Evolutionary conservation across 2,888 invertebrate species (phyloP).

Genomic region (Sinhomidia bicolor): DNA sequence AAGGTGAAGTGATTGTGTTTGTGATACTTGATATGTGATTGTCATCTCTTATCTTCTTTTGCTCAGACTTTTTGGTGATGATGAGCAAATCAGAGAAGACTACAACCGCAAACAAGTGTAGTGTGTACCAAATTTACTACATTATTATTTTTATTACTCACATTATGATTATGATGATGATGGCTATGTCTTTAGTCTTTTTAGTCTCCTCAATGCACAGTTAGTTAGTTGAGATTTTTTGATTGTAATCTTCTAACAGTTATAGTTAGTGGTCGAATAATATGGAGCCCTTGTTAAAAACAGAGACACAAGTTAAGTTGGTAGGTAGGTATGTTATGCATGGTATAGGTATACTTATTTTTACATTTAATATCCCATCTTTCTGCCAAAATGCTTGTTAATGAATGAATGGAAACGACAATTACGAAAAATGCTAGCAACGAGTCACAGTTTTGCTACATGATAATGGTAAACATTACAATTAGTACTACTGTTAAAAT

Average conservation of each 20-base stretch:
- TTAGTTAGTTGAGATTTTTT: background rate
- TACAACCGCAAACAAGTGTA: constrained; percentile 21
- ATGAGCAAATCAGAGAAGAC: constrained; percentile 61
- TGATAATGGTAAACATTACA: background rate
- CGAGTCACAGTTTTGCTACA: background rate
- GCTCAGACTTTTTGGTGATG: constrained; percentile 16
- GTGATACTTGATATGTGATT: constrained; percentile 47
- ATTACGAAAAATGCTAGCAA: constrained; percentile 8
- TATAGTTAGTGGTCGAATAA: background rate
- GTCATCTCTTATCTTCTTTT: constrained; percentile 33
- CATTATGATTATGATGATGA: constrained; percentile 53
- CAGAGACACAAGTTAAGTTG: background rate
- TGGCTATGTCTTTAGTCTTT: background rate
- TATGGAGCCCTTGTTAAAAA: background rate
- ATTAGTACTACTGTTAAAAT: constrained; percentile 6
- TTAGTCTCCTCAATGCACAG: background rate
- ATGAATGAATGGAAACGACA: constrained; percentile 53
- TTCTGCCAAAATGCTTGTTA: constrained; percentile 54
- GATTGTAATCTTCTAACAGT: background rate
- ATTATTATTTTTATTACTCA: constrained; percentile 34
- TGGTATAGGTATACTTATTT: too few relatives aligned
- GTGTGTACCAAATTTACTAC: constrained; percentile 12
- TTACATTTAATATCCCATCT: background rate
- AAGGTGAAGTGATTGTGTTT: constrained; percentile 63
- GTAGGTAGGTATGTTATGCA: too few relatives aligned